Percentiles rank a stretch among this genome's conserved stretches.
Evolutionary conservation across 2,113 vertebrate genomes (phyloP).

Genomic region (Lamprotornis superbus): DNA sequence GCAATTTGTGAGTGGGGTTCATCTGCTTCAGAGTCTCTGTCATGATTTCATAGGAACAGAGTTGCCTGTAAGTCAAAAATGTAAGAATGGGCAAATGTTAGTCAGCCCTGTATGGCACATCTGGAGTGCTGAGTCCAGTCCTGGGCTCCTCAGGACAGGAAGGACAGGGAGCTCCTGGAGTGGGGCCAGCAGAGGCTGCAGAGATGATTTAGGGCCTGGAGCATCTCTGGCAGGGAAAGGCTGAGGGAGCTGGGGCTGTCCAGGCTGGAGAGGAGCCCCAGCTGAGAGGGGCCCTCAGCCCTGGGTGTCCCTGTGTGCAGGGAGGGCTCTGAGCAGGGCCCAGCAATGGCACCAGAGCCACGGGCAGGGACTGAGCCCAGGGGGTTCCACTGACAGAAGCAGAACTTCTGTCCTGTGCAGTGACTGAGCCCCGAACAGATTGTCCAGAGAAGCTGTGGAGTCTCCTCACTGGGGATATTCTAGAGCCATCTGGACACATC

Average conservation of each 20-base stretch:
- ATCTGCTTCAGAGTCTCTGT: neutral
- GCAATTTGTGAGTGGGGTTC: neutral
- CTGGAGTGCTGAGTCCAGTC: accelerated
- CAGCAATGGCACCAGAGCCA: neutral
- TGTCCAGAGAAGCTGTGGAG: neutral
- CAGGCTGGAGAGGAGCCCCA: too few species aligned
- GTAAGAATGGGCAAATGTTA: neutral
- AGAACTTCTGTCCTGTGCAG: neutral
- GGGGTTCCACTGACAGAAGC: neutral
- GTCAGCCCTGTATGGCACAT: neutral
- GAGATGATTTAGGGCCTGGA: neutral
- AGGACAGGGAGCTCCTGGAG: neutral
- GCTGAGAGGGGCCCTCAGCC: too few species aligned
- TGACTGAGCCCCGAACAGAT: accelerated
- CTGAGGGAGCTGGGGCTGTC: neutral
- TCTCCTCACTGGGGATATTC: neutral
- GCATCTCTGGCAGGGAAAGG: neutral
- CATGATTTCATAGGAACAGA: neutral
- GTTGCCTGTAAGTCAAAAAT: constrained; percentile 37
- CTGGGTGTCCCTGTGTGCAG: neutral
- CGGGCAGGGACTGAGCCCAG: neutral
- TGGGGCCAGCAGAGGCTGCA: accelerated
- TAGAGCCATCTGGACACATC: neutral
- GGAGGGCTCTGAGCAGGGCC: neutral
- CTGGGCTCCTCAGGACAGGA: neutral